A percentile compares a stretch with the other conserved stretches of the same genome.
These are phyloP conservation scores for Eupeodes latifasciatus DNA, from an alignment of 2,888 invertebrate genomes.

Conservation along the genomic window DNA sequence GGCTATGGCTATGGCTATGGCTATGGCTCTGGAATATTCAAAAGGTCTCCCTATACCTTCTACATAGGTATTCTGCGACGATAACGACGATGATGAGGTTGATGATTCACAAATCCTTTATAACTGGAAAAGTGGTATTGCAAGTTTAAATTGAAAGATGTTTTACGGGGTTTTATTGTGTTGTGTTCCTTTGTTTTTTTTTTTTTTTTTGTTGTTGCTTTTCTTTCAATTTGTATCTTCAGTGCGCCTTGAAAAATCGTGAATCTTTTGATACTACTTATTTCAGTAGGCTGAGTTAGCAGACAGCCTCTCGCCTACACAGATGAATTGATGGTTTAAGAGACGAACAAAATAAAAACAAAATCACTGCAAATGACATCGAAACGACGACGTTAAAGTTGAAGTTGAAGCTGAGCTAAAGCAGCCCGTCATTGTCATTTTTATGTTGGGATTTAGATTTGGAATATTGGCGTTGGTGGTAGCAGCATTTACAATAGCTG, in stretches of 20 bases:
- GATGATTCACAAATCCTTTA: conserved; percentile 50
- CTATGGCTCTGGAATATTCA: background rate
- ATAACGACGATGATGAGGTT: conserved; percentile 3
- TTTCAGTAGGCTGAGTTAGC: conserved; percentile 42
- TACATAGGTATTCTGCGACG: no score
- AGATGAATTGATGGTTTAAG: background rate
- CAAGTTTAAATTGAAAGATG: conserved; percentile 47
- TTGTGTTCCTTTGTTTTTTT: background rate
- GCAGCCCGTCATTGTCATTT: conserved; percentile 29
- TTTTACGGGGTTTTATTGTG: conserved; percentile 27
- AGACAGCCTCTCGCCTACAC: conserved; percentile 47
- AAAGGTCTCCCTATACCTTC: background rate
- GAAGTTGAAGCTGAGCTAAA: conserved; percentile 1
- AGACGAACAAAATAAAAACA: background rate
- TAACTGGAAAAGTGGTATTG: conserved; percentile 18
- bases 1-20: background rate
- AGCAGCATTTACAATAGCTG: background rate
- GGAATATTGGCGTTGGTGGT: conserved; percentile 43
- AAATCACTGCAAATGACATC: conserved; percentile 8
- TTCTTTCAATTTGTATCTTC: conserved; percentile 29
- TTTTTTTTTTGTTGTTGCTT: background rate
- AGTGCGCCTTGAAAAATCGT: conserved; percentile 9
- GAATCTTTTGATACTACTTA: conserved; percentile 42
- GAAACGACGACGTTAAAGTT: conserved; percentile 3
- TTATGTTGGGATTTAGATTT: background rate